phyloP scores from a whole-genome alignment of 2,888 invertebrate genomes.

The Diarsia mendica region DNA sequence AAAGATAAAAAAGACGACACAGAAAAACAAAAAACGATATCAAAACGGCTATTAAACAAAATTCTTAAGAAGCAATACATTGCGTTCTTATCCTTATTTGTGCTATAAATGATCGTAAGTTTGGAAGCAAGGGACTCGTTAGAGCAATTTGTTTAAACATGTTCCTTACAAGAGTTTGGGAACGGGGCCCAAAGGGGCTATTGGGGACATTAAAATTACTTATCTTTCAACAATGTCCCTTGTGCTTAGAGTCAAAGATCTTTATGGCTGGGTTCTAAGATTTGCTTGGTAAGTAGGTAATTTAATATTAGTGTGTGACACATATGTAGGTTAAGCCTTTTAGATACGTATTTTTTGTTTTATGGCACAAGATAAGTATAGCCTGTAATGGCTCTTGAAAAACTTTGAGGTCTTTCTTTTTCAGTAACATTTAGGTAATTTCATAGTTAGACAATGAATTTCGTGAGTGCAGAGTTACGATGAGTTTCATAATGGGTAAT shows the following conservation, averaged over 20 bases:
- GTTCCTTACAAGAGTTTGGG: slow-evolving; percentile 32
- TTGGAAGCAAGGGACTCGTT: slow-evolving; percentile 56
- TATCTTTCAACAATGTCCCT: slow-evolving; percentile 45
- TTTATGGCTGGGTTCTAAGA: slow-evolving; percentile 29
- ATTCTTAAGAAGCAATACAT: slow-evolving; percentile 45
- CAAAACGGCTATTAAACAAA: slow-evolving; percentile 37
- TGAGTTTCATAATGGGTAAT: neutral
- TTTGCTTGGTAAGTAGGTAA: slow-evolving; percentile 38
- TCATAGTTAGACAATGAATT: neutral
- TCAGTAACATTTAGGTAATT: neutral
- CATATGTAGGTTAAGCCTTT: neutral
- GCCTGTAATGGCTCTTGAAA: neutral
- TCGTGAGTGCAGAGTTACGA: neutral
- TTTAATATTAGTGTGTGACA: slow-evolving; percentile 16
- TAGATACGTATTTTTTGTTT: neutral
- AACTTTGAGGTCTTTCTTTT: neutral
- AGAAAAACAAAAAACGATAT: slow-evolving; percentile 20
- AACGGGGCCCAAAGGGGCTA: slow-evolving; percentile 53
- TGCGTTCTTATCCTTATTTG: slow-evolving; percentile 38
- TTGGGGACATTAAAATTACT: slow-evolving; percentile 66
- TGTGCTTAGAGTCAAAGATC: slow-evolving; percentile 24
- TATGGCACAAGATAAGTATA: neutral
- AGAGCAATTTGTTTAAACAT: slow-evolving; percentile 62
- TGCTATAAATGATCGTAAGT: slow-evolving; percentile 51
- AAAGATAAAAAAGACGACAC: neutral